A percentile compares a stretch with the other conserved stretches of the same genome.
Evolutionary conservation across 2,797 vertebrate genomes (phyloP).

Genomic region (Macroramphosus scolopax): DNA sequence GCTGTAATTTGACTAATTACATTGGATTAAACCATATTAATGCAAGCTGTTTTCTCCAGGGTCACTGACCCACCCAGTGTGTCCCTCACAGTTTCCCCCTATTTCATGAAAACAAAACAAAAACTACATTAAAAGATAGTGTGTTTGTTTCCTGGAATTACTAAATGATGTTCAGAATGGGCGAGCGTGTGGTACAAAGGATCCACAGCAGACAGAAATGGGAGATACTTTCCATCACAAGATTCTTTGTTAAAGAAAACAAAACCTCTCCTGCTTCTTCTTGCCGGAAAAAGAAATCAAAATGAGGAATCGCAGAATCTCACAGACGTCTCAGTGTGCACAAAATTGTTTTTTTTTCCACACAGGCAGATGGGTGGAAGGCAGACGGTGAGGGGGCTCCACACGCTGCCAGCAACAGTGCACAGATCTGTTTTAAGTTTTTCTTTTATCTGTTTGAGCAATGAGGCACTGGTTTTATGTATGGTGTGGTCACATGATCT

Average conservation of each 20-base stretch:
- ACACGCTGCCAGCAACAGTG: constrained; percentile 22
- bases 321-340: constrained; percentile 40
- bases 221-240: constrained; percentile 74
- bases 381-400: constrained; percentile 25
- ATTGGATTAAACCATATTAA: constrained; percentile 99
- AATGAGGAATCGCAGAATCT: constrained; percentile 43
- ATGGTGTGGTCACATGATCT: too few relatives aligned
- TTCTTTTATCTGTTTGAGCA: constrained; percentile 49
- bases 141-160: too few relatives aligned
- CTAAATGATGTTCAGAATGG: constrained; percentile 29
- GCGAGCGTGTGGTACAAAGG: constrained; percentile 21
- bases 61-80: constrained; percentile 90
- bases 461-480: constrained; percentile 23
- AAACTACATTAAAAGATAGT: constrained; percentile 26
- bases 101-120: constrained; percentile 48
- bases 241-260: constrained; percentile 82
- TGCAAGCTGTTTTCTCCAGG: constrained; percentile 98
- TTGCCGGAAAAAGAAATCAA: constrained; percentile 45
- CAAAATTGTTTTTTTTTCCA: constrained; percentile 40
- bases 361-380: neutral
- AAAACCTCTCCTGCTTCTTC: constrained; percentile 67
- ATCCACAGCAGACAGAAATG: constrained; percentile 67
- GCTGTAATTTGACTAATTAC: constrained; percentile 99
- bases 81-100: constrained; percentile 78
- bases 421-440: constrained; percentile 34